Percentiles rank a stretch among this genome's conserved stretches.
These are phyloP conservation scores for Microchirus variegatus DNA, from an alignment of 2,797 vertebrate genomes.

Conservation along the genomic window DNA sequence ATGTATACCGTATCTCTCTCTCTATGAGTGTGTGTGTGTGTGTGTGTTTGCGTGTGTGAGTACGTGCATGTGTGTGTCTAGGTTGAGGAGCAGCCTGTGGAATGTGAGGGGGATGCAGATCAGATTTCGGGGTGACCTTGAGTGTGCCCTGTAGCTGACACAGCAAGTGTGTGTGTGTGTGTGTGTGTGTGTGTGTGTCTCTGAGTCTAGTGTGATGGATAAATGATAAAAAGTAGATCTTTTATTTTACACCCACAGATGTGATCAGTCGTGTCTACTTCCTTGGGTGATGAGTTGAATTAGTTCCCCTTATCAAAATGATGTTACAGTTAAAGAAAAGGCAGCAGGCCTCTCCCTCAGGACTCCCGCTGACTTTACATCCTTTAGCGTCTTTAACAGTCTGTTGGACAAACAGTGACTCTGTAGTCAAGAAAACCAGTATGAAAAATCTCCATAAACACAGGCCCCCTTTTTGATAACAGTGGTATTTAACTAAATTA, in stretches of 20 bases:
- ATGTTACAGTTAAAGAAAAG: background rate
- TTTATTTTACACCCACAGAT: background rate
- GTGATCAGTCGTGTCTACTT: background rate
- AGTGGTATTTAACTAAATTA: background rate
- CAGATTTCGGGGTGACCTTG: conserved; percentile 83
- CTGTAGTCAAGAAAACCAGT: conserved; percentile 17
- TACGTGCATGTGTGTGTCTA: conserved; percentile 27
- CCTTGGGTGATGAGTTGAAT: background rate
- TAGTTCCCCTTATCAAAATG: background rate
- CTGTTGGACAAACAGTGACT: conserved; percentile 16
- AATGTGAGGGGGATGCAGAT: conserved; percentile 84
- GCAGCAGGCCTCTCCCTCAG: conserved; percentile 9
- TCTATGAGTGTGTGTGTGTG: background rate
- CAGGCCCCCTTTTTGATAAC: conserved; percentile 4
- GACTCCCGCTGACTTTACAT: conserved; percentile 28
- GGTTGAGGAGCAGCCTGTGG: conserved; percentile 72
- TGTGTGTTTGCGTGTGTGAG: conserved; percentile 14
- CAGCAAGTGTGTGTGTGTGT: conserved; percentile 76
- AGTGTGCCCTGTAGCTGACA: conserved; percentile 76
- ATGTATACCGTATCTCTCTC: no score
- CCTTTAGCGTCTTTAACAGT: conserved; percentile 18
- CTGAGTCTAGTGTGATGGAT: background rate
- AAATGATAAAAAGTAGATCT: background rate
- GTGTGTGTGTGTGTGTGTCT: conserved; percentile 17
- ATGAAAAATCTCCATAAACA: background rate